A percentile compares a stretch with the other conserved stretches of the same genome.
phyloP scores from a whole-genome alignment of 2,888 invertebrate genomes.

The Alentia gelatinosa region DNA sequence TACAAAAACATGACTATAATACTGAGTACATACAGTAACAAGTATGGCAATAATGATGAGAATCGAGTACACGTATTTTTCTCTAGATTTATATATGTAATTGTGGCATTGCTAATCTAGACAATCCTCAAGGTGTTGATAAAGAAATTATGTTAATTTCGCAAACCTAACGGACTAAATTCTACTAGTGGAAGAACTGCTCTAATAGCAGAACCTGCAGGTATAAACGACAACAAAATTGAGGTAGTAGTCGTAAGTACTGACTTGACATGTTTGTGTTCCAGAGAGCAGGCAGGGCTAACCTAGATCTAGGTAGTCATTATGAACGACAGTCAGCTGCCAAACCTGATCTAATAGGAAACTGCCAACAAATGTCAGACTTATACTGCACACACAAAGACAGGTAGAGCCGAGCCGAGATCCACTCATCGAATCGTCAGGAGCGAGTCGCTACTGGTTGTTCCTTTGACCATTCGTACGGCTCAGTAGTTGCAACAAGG shows the following conservation, averaged over 20 bases:
- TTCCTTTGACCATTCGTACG: too few relatives aligned
- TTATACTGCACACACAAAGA: background rate
- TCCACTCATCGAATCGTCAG: background rate
- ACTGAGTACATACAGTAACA: too few relatives aligned
- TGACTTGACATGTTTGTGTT: background rate
- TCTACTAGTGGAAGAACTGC: background rate
- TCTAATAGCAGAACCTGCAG: background rate
- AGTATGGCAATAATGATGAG: too few relatives aligned
- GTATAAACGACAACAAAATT: background rate
- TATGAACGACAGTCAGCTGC: background rate
- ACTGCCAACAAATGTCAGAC: constrained; percentile 27
- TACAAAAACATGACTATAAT: background rate
- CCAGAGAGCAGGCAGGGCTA: constrained; percentile 30
- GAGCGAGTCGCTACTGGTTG: background rate
- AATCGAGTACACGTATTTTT: too few relatives aligned
- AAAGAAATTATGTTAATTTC: background rate
- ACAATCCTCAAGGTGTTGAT: background rate
- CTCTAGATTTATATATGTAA: too few relatives aligned
- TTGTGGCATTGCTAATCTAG: background rate
- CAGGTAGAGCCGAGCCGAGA: background rate
- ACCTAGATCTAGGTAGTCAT: background rate
- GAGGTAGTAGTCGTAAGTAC: background rate
- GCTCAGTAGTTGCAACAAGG: too few relatives aligned
- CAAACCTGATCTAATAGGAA: background rate
- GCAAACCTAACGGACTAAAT: background rate